Evolutionary conservation across 2,797 vertebrate species (phyloP).

Genomic region (Spinus olivaceus): DNA sequence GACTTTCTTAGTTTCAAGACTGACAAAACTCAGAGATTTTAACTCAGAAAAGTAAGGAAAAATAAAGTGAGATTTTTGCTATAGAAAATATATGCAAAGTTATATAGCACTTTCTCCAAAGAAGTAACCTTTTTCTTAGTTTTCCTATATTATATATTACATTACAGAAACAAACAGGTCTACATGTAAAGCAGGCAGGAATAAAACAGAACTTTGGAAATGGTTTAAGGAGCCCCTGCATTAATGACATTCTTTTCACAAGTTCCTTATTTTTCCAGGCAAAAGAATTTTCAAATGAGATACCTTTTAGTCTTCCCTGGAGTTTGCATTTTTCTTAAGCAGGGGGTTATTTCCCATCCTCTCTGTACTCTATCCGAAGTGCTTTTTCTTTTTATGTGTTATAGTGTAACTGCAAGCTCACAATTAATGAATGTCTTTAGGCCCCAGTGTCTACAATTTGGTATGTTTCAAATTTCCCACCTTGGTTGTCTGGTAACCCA

Average conservation of each 20-base stretch:
- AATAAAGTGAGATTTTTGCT: not conserved
- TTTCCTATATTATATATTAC: not conserved
- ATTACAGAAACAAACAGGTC: not conserved
- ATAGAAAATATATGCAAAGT: not conserved
- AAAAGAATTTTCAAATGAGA: not conserved
- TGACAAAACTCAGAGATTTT: not conserved
- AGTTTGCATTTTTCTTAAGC: not conserved
- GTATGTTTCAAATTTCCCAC: not conserved
- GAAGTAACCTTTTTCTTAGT: not conserved
- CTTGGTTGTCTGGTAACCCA: not conserved
- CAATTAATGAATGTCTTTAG: not conserved
- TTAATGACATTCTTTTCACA: not conserved
- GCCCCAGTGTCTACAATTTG: not conserved
- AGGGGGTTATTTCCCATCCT: not conserved
- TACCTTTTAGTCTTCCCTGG: not conserved
- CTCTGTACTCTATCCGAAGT: not conserved
- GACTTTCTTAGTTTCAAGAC: not conserved
- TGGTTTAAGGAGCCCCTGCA: not conserved
- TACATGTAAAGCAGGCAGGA: not conserved
- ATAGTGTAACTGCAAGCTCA: not conserved
- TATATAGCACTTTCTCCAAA: conserved; percentile 15
- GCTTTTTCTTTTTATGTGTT: not conserved
- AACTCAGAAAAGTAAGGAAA: not conserved
- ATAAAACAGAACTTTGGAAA: not conserved
- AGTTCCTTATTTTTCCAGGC: not conserved